Evolutionary conservation across 1,140 invertebrate species (phyloP).

Genomic region (Coboldia fuscipes): DNA sequence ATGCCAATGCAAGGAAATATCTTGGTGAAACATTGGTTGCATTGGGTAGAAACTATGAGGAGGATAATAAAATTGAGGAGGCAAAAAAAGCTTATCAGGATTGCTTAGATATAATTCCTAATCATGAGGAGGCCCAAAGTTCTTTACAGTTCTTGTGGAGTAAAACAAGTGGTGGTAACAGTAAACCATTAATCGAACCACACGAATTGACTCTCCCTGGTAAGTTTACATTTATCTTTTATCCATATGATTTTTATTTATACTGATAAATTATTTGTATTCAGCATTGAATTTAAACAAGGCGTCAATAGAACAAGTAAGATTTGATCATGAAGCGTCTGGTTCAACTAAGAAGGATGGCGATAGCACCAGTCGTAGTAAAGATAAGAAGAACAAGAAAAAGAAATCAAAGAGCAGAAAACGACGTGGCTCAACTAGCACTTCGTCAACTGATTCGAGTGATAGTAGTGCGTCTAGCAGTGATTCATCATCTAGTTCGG

Average conservation of each 20-base stretch:
- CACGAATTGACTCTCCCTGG: slow-evolving; percentile 31
- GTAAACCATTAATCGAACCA: slow-evolving; percentile 33
- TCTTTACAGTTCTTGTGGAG: slow-evolving; percentile 55
- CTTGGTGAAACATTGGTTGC: slow-evolving; percentile 81
- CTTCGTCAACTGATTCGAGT: slow-evolving; percentile 36
- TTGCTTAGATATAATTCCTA: slow-evolving; percentile 55
- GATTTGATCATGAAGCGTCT: no score
- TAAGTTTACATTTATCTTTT: neutral
- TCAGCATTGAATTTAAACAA: slow-evolving; percentile 2
- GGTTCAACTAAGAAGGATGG: slow-evolving; percentile 1
- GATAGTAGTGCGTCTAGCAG: slow-evolving; percentile 32
- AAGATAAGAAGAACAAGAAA: slow-evolving; percentile 49
- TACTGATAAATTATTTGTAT: no score
- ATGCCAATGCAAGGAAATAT: slow-evolving; percentile 88
- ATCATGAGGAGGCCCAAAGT: slow-evolving; percentile 64
- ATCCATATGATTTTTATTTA: slow-evolving; percentile 20
- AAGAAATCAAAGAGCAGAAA: slow-evolving; percentile 47
- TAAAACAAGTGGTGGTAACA: slow-evolving; percentile 22
- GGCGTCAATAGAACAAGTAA: neutral
- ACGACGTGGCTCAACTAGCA: slow-evolving; percentile 38
- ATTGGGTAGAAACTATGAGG: slow-evolving; percentile 58
- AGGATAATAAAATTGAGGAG: slow-evolving; percentile 66
- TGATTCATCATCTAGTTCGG: slow-evolving; percentile 30
- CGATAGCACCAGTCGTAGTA: slow-evolving; percentile 31
- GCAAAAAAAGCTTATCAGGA: slow-evolving; percentile 65